Base-by-base conservation (phyloP, 1,140 invertebrate species). In the Apis cerana region DNA sequence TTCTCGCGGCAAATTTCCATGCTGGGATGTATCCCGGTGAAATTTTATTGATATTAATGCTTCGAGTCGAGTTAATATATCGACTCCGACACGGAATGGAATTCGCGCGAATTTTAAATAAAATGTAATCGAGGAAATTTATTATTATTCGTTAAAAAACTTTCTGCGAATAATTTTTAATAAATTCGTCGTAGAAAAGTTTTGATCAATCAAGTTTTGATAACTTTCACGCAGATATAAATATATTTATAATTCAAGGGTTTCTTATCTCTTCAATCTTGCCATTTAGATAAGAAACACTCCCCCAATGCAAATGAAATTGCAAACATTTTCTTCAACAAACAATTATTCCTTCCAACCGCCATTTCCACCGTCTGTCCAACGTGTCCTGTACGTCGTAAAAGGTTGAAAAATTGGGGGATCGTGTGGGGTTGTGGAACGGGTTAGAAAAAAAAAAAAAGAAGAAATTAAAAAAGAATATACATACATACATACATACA, bases 401-500 rank as follows among this genome's bases (percentile, higher is more conserved):
- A 3, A 21, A 64, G 75, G 23, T 48, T 27, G 19, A 15, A 19
- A 71, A 19, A 68, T 48, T 67, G 71, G 71, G 58, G 79, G 78
- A 81, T 48, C 71, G 71, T 68, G 61, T 67, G 65, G 72, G 75
- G 62, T 68, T n/a, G 48, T 54, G 54, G 76, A 70, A 48, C 67
- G 0, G 27, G 27, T 76, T 75, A 68, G 33, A 81, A 80, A 75
- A 90, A 64, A 81, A 89, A 79, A 70, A 85, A 84, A 82, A 43
- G 17, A 65, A 65, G 85, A 80, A 69, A 71, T 33, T 70, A 76
- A 75, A 85, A 80, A 59, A 8, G 50, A 54, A 75, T 13, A 75
- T 71, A 80, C 68, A 58, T 43, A 7, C 9, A 19, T 33, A 33
- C 33, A 75, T 71, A 80, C 68, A 54, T 72, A 27, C 27, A 2